Conservation (phyloP, 2,888 invertebrate species). For the Iphiclides podalirius region DNA sequence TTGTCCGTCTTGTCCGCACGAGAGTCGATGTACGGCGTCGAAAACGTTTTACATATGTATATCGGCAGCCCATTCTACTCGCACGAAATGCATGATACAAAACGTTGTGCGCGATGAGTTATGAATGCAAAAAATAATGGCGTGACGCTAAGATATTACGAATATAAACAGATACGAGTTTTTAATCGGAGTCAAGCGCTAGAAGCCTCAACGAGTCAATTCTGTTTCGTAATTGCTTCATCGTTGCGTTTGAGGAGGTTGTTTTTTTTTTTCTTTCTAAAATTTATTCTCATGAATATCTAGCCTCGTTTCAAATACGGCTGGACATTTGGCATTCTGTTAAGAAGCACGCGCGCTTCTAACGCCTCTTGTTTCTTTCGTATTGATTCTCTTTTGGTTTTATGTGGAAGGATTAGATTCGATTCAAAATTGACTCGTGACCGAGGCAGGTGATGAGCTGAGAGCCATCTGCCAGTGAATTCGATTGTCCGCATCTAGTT, state of each 20-base stretch:
- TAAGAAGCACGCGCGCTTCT: no score
- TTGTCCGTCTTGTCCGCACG: slow-evolving; percentile 51
- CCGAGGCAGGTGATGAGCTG: slow-evolving; percentile 54
- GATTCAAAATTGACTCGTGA: no score
- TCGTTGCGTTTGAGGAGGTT: slow-evolving; percentile 45
- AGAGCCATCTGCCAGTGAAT: slow-evolving; percentile 57
- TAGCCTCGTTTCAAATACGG: no score
- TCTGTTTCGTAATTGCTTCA: slow-evolving; percentile 59
- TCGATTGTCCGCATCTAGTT: slow-evolving; percentile 53
- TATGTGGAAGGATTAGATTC: no score
- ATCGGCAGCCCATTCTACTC: no score
- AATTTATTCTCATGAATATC: slow-evolving; percentile 1
- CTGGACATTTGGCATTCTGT: no score
- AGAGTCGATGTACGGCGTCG: slow-evolving; percentile 38
- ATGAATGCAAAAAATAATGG: slow-evolving; percentile 17
- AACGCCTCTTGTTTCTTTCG: no score
- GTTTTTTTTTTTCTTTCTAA: slow-evolving; percentile 7
- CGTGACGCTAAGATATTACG: slow-evolving; percentile 16
- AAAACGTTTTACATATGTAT: no score
- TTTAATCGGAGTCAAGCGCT: slow-evolving; percentile 46
- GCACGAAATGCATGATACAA: no score
- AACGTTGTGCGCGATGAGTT: slow-evolving; percentile 10
- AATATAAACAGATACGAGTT: slow-evolving; percentile 28
- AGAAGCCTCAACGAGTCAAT: slow-evolving; percentile 43
- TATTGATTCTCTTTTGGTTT: no score